phyloP scores from a whole-genome alignment of 2,888 invertebrate species.

The Clistopyga incitator region DNA sequence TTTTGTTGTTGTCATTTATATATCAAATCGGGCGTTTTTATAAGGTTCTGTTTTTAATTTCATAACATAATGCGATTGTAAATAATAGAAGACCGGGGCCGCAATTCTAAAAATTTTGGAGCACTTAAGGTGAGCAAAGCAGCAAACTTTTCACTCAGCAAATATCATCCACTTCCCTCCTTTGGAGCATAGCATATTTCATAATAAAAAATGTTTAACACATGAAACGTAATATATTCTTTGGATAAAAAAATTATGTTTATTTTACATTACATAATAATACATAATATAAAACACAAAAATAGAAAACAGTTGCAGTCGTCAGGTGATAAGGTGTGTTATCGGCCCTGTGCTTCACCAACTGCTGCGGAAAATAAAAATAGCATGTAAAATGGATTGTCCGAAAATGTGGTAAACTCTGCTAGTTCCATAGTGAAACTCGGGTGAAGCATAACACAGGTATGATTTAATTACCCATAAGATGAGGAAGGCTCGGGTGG shows the following conservation, averaged over 20 bases:
- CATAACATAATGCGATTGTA: too few relatives aligned
- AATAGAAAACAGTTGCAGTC: neutral
- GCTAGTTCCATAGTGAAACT: neutral
- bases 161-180: too few relatives aligned
- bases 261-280: neutral
- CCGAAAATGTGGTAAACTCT: neutral
- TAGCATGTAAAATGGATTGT: neutral
- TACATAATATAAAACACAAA: neutral
- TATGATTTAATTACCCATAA: constrained; percentile 74
- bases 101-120: too few relatives aligned
- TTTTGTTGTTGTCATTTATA: constrained; percentile 1
- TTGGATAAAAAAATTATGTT: constrained; percentile 3
- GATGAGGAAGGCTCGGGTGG: constrained; percentile 74
- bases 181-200: too few relatives aligned
- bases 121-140: too few relatives aligned
- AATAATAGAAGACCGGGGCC: too few relatives aligned
- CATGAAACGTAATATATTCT: neutral
- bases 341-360: neutral
- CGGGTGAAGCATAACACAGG: neutral
- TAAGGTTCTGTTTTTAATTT: neutral
- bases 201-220: neutral
- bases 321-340: neutral
- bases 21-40: neutral
- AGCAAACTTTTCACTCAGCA: too few relatives aligned
- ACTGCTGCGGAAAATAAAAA: constrained; percentile 5